Base-by-base conservation (phyloP, 2,797 vertebrate species). In the Coregonus suidteri region DNA sequence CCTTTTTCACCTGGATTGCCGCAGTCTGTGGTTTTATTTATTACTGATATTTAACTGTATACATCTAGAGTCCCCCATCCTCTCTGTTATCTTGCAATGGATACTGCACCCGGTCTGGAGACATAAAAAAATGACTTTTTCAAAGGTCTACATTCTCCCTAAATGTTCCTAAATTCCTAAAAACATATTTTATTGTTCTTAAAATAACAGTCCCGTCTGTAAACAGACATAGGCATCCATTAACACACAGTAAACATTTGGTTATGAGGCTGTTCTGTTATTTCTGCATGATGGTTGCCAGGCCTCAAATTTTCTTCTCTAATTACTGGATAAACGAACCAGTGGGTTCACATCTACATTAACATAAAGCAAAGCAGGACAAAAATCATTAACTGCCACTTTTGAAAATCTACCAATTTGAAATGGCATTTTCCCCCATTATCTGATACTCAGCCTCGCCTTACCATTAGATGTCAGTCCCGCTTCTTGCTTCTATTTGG, bases 241-340 rank as follows among this genome's bases (percentile, higher is more conserved):
- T 91, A 92, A 88, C 90, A 91, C 88, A 77, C 85, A 86, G 85
- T 90, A 83, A 87, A 89, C 77, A 65, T 86, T 79, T 54, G 76
- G 82, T 90, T 85, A 85, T 82, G 84, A 82, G 86, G 70, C 80
- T 82, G 83, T 84, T 89, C 83, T 85, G 88, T 83, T 90, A 67
- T 83, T 88, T 84, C 81, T 83, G 73, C 82, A 56, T 64, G 70
- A n/a, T 30, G 73, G 71, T 67, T 81, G 86, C 83, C 87, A 84
- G 85, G 75, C 69, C 77, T 30, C 47, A 59, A 35, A 65, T 35
- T 56, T 34, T 30, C 65, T 88, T 80, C 64, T 83, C 71, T 81
- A 89, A 92, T 90, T 85, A 88, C 76, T 87, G 84, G 82, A 89
- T 88, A 81, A 79, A 52, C 35, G 82, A 78, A 35, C 59, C 72